Base-by-base conservation (phyloP, 2,888 invertebrate genomes). In the Parasteatoda lunata region DNA sequence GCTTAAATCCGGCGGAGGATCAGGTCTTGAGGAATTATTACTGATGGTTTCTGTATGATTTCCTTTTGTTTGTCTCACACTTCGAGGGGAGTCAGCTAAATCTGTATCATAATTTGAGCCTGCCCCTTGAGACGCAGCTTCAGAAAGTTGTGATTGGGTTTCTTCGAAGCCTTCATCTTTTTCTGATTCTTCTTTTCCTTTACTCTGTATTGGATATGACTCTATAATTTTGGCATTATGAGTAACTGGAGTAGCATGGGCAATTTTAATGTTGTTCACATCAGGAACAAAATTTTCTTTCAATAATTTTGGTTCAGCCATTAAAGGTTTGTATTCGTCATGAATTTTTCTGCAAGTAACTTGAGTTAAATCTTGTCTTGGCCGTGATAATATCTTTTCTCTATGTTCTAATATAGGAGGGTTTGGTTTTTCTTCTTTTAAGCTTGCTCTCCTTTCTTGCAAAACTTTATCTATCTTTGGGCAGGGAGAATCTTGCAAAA, bases 81-180 rank as follows among this genome's bases (percentile, higher is more conserved):
- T 88, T 76, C 79, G 70, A 48, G 91, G 89, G 52, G 91, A 90
- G 66, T 88, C 88, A 11, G 83, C 85, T 47, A 85, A 71, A 75
- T 88, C 88, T 11, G 85, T 88, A 47, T 85, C 85, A 75, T 88
- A 88, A 59, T 77, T 88, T 11, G 85, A 88, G 51, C 85, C 68
- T 69, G 86, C 84, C 65, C 80, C 88, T 87, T 89, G 89, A 48
- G 82, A 78, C 8, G 77, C 75, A 11, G 72, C 84, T 73, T 89
- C 89, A 15, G 89, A 86, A 90, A 96, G 96, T 77, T 97, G 93
- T 91, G 96, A 96, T 91, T 96, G 96, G 0, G 96, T 96, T 92
- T 97, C 97, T 91, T 97, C 97, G 91, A 97, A 97, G 8, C 97
- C 97, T 93, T 97, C 97, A 91, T 97, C 97, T 91, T 96, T 96